Evolutionary conservation across 2,797 vertebrate species (phyloP).

Genomic region (Sciurus carolinensis): DNA sequence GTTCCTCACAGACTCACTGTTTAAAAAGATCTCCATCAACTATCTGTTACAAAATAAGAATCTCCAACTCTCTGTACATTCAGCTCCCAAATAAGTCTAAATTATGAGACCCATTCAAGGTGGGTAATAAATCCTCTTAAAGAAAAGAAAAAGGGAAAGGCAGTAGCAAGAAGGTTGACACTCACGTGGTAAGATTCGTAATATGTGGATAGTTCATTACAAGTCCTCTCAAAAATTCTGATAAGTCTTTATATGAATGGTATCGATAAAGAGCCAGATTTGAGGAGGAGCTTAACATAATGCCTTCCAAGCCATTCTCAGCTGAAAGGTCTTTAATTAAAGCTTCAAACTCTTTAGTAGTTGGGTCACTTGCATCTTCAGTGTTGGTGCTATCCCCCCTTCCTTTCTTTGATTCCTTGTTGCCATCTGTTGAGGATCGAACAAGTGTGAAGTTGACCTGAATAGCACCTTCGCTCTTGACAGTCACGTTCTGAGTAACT

Average conservation of each 20-base stretch:
- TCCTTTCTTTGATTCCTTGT: slow-evolving; percentile 86
- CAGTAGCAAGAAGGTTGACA: background rate
- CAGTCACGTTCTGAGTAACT: slow-evolving; percentile 91
- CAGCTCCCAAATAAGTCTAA: slow-evolving; percentile 41
- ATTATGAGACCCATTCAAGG: background rate
- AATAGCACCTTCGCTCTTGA: slow-evolving; percentile 90
- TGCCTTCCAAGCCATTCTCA: slow-evolving; percentile 93
- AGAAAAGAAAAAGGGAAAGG: background rate
- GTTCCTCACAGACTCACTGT: background rate
- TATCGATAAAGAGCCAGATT: slow-evolving; percentile 94
- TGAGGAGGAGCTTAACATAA: slow-evolving; percentile 91
- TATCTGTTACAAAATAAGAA: slow-evolving; percentile 61
- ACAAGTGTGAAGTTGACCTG: slow-evolving; percentile 95
- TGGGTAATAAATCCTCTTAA: background rate
- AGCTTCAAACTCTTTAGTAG: slow-evolving; percentile 92
- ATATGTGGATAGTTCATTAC: slow-evolving; percentile 96
- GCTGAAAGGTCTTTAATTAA: slow-evolving; percentile 96
- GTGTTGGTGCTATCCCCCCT: slow-evolving; percentile 84
- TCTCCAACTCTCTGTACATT: background rate
- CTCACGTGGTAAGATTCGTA: slow-evolving; percentile 92
- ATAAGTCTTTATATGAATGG: slow-evolving; percentile 93
- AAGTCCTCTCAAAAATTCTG: slow-evolving; percentile 93
- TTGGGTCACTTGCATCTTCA: slow-evolving; percentile 89
- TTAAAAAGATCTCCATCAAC: slow-evolving; percentile 57
- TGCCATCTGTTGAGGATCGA: slow-evolving; percentile 85